These are phyloP conservation scores for Helostoma temminkii DNA, from an alignment of 2,797 vertebrate species.

Conservation along the genomic window DNA sequence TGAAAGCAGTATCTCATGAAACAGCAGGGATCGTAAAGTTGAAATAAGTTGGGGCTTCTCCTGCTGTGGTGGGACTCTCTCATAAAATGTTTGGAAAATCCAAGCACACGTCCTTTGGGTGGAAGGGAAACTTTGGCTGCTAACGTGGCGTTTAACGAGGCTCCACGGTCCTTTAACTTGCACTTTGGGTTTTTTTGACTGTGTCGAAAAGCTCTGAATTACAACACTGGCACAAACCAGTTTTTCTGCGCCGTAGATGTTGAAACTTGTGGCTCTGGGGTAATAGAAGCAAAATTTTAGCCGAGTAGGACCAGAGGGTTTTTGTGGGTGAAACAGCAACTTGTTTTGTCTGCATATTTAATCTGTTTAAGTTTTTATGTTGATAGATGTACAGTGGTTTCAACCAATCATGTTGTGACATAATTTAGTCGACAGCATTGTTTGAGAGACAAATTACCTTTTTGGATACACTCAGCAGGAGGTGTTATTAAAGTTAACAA, in stretches of 20 bases:
- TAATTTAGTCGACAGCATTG: constrained; percentile 25
- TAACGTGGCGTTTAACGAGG: constrained; percentile 64
- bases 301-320: neutral
- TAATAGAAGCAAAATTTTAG: constrained; percentile 30
- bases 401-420: constrained; percentile 2
- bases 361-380: too few species aligned
- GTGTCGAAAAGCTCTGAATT: constrained; percentile 45
- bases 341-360: too few species aligned
- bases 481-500: constrained; percentile 35
- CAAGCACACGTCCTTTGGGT: constrained; percentile 18
- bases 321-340: neutral
- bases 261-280: constrained; percentile 42
- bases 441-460: constrained; percentile 26
- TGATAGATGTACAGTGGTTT: neutral
- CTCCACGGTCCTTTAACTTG: constrained; percentile 64
- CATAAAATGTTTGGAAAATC: constrained; percentile 70
- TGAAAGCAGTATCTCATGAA: constrained; percentile 28
- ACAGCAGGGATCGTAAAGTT: constrained; percentile 54
- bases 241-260: constrained; percentile 41
- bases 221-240: constrained; percentile 1
- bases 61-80: constrained; percentile 62
- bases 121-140: constrained; percentile 43
- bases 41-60: constrained; percentile 60
- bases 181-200: constrained; percentile 43
- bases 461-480: constrained; percentile 24